Evolutionary conservation across 2,888 invertebrate species (phyloP), one percentile per base, ranked within the genome.

Genomic region (Lasioglossum marginatum): DNA sequence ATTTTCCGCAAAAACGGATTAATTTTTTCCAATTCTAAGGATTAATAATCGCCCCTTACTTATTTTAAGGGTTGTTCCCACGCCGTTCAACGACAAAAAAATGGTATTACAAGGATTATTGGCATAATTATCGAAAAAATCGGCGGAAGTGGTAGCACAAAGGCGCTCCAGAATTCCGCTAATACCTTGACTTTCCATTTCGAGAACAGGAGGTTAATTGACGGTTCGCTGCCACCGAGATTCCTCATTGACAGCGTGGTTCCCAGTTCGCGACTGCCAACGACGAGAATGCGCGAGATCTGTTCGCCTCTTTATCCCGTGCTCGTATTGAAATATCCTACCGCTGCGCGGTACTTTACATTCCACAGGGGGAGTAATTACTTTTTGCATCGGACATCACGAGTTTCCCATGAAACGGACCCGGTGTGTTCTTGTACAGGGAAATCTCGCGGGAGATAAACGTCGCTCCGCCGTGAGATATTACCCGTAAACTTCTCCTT

Each of bases 371-470:
- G 45, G 34, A 77, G 77, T 82, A 84, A 82, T 83, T 80, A 83
- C 57, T 82, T 84, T 82, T 77, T 76, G 71, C 77, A 63, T 68
- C 70, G 73, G 40, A 74, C 34, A 40, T 57, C 66, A 45, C 48
- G 68, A 72, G 60, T 81, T 81, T 74, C 66, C 78, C 82, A 60
- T 31, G 80, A 48, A 75, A 73, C 71, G 70, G 68, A n/a, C 70
- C 48, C 45, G 8, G 73, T 40, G 73, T 57, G 57, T 31, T 63
- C n/a, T 63, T 63, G 60, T 63, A 73, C 68, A 40, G 63, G 76
- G 52, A 81, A 77, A 43, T 68, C 85, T 78, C 57, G 75, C 19
- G 45, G 70, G 83, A 76, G 81, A 88, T 87, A 89, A 88, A 88
- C 79, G 85, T 80, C 27, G 40, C 81, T 14, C 8, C 60, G 40